Evolutionary conservation across 2,888 invertebrate species (phyloP).

Genomic region (Nymphalis c-album): DNA sequence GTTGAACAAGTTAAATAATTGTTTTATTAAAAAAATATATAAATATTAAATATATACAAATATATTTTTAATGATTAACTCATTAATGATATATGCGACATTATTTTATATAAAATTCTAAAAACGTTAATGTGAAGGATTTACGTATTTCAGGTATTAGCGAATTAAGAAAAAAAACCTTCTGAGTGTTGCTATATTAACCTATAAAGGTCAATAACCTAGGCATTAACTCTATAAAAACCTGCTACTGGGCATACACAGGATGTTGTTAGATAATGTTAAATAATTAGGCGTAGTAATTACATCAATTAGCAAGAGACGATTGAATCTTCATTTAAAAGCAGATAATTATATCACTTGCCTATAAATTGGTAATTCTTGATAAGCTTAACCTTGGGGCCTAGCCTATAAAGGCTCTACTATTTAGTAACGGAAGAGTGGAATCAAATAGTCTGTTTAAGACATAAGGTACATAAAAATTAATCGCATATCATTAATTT

Average conservation of each 20-base stretch:
- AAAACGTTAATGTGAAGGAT: too few species aligned
- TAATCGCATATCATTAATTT: too few species aligned
- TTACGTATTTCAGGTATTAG: slow-evolving; percentile 16
- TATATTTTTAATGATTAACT: too few species aligned
- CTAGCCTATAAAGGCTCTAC: not conserved
- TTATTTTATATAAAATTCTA: too few species aligned
- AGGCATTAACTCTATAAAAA: slow-evolving; percentile 22
- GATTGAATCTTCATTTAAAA: not conserved
- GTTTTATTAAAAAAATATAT: too few species aligned
- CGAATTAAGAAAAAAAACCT: slow-evolving; percentile 18
- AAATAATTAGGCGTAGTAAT: not conserved
- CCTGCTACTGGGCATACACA: slow-evolving; percentile 32
- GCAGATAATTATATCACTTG: not conserved
- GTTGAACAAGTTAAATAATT: too few species aligned
- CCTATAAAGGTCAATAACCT: slow-evolving; percentile 34
- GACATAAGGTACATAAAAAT: too few species aligned
- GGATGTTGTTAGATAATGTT: slow-evolving; percentile 22
- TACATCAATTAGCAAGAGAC: not conserved
- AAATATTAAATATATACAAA: too few species aligned
- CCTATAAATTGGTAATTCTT: not conserved
- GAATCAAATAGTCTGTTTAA: not conserved
- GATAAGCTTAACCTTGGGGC: not conserved
- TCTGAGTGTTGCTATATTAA: slow-evolving; percentile 26
- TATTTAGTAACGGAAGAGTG: not conserved
- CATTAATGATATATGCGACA: too few species aligned